These are phyloP conservation scores for Unio delphinus DNA, from an alignment of 2,888 invertebrate species.

Conservation along the genomic window DNA sequence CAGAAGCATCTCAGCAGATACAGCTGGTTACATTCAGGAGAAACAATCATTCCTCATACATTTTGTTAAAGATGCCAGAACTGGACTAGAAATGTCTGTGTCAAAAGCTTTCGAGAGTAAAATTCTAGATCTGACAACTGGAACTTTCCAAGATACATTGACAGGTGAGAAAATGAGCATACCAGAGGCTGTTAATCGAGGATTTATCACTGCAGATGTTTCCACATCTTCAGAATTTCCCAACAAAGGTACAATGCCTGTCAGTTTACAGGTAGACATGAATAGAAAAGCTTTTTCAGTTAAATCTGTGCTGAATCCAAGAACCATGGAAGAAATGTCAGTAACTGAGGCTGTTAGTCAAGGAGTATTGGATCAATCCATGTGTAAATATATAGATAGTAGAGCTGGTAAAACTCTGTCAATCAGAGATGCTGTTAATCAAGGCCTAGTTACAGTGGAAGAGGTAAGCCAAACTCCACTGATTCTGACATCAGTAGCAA, in stretches of 20 bases:
- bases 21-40: constrained; percentile 23
- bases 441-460: constrained; percentile 40
- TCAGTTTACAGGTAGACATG: constrained; percentile 24
- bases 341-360: constrained; percentile 49
- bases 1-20: constrained; percentile 7
- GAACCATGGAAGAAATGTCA: constrained; percentile 75
- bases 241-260: constrained; percentile 16
- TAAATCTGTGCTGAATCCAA: constrained; percentile 79
- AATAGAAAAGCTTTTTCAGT: constrained; percentile 34
- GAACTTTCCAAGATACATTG: constrained; percentile 70
- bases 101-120: constrained; percentile 69
- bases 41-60: constrained; percentile 56
- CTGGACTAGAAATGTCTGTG: constrained; percentile 80
- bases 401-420: constrained; percentile 42
- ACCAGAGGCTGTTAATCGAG: constrained; percentile 83
- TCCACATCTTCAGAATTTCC: constrained; percentile 9
- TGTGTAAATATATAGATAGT: constrained; percentile 41
- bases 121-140: constrained; percentile 71
- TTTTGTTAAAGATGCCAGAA: constrained; percentile 82
- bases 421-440: constrained; percentile 45
- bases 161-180: constrained; percentile 76
- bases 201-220: constrained; percentile 78
- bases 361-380: constrained; percentile 56
- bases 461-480: constrained; percentile 21
- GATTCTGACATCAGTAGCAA: constrained; percentile 44